phyloP scores from a whole-genome alignment of 2,888 invertebrate species.

The Leptopilina myrica region DNA sequence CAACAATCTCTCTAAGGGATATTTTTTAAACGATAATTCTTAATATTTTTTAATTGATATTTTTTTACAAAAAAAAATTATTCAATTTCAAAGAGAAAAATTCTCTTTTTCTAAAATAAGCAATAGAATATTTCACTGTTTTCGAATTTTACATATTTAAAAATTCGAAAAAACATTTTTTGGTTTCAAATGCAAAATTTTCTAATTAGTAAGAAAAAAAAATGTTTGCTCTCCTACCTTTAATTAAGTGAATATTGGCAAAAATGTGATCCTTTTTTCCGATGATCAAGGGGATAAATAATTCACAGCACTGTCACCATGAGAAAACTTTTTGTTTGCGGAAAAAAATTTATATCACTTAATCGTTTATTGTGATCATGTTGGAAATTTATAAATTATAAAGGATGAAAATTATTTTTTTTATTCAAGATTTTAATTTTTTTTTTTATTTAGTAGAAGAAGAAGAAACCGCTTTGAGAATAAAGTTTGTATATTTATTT shows the following conservation, averaged over 20 bases:
- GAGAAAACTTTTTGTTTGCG: neutral
- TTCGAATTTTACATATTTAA: neutral
- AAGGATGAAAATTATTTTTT: neutral
- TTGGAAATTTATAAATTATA: neutral
- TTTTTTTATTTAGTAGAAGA: neutral
- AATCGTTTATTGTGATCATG: slow-evolving; percentile 35
- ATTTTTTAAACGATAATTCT: too few species aligned
- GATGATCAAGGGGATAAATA: neutral
- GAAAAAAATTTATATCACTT: neutral
- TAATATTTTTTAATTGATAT: too few species aligned
- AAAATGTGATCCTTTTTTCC: slow-evolving; percentile 16
- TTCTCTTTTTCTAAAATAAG: too few species aligned
- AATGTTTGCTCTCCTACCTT: neutral
- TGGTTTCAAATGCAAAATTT: too few species aligned
- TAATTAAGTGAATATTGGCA: neutral
- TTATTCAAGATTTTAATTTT: neutral
- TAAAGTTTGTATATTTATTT: slow-evolving; percentile 24
- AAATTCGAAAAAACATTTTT: too few species aligned
- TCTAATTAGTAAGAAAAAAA: neutral
- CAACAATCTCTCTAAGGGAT: too few species aligned
- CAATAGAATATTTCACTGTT: too few species aligned
- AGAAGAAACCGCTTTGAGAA: neutral
- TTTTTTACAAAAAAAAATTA: too few species aligned
- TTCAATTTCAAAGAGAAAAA: too few species aligned
- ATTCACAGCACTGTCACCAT: slow-evolving; percentile 38